Evolutionary conservation across 2,888 invertebrate genomes (phyloP).

Genomic region (Druceiella hillmani): DNA sequence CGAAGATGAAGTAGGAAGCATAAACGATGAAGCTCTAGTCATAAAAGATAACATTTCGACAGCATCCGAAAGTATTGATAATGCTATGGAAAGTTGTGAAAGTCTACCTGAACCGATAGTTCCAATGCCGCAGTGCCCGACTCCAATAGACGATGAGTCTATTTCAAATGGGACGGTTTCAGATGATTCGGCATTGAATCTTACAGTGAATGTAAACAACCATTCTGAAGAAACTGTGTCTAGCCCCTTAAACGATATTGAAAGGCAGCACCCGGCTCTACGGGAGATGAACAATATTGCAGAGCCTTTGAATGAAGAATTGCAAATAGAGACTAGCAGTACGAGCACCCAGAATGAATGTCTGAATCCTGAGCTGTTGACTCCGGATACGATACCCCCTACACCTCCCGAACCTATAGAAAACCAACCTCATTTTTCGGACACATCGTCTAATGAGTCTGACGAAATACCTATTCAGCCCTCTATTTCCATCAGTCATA

Average conservation of each 20-base stretch:
- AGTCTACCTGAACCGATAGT: no score
- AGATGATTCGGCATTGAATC: no score
- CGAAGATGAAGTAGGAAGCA: no score
- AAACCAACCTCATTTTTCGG: conserved; percentile 10
- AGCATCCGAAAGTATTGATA: no score
- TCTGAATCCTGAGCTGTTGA: background rate
- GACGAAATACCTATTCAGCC: conserved; percentile 44
- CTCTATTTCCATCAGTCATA: conserved; percentile 31
- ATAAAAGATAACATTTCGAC: no score
- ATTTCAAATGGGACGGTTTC: no score
- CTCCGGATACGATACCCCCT: conserved; percentile 2
- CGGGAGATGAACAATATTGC: conserved; percentile 10
- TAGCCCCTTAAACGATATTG: background rate
- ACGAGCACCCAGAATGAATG: background rate
- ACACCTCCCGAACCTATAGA: conserved; percentile 9
- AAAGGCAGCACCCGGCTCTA: conserved; percentile 1
- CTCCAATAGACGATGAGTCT: no score
- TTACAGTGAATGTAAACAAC: no score
- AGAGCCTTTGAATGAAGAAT: conserved; percentile 8
- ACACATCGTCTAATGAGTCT: conserved; percentile 34
- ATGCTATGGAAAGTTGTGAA: no score
- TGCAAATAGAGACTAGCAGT: conserved; percentile 1
- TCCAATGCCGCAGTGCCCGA: no score
- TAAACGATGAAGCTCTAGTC: no score
- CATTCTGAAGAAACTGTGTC: no score